A percentile compares a stretch with the other conserved stretches of the same genome.
phyloP scores from a whole-genome alignment of 2,113 vertebrate species.

The Mixornis gularis region DNA sequence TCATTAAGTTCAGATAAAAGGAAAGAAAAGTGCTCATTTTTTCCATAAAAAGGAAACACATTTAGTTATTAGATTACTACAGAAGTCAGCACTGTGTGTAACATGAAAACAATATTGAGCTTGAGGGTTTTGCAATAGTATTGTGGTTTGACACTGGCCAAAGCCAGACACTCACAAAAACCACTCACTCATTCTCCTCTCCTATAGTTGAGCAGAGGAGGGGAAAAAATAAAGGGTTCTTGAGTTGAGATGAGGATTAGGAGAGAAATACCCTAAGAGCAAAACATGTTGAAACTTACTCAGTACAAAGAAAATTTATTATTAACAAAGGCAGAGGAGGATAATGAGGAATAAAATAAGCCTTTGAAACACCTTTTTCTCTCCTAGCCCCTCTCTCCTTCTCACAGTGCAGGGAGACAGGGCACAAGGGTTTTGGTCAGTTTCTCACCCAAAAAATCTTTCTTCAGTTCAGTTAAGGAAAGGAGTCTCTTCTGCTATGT shows the following conservation, averaged over 20 bases:
- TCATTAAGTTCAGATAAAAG: not conserved
- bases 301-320: not conserved
- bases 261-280: not conserved
- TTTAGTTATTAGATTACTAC: not conserved
- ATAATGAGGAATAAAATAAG: not conserved
- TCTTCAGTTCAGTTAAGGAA: not conserved
- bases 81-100: not conserved
- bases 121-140: not conserved
- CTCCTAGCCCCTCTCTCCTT: not conserved
- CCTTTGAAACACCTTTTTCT: not conserved
- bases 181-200: not conserved
- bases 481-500: not conserved
- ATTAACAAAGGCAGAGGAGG: not conserved
- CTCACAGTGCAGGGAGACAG: not conserved
- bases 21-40: not conserved
- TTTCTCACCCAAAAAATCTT: too few relatives aligned
- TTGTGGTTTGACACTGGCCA: not conserved
- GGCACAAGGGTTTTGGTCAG: fast-evolving
- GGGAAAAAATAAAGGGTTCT: fast-evolving
- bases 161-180: not conserved
- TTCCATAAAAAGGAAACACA: not conserved
- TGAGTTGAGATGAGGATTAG: not conserved
- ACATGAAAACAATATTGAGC: not conserved
- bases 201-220: not conserved
- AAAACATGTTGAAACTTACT: not conserved